Evolutionary conservation across 2,797 vertebrate genomes (phyloP).

Genomic region (Acridotheres tristis): DNA sequence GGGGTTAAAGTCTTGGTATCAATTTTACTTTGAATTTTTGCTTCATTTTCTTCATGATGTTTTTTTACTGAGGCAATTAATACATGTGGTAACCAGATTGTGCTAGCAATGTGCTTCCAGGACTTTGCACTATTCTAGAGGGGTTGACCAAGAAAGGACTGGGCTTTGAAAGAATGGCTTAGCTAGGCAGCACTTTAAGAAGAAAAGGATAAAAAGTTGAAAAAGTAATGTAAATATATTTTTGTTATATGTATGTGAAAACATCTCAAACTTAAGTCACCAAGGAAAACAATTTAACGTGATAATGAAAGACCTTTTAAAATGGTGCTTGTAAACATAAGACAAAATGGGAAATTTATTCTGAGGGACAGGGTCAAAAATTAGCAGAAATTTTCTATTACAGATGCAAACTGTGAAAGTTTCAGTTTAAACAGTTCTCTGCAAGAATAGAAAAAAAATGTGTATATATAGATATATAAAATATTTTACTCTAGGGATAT

Average conservation of each 20-base stretch:
- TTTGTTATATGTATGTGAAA: not conserved
- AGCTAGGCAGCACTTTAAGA: not conserved
- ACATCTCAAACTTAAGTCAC: not conserved
- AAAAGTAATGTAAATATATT: not conserved
- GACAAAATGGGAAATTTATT: not conserved
- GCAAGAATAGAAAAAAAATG: not conserved
- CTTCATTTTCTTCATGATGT: not conserved
- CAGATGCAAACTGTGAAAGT: not conserved
- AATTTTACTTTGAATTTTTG: not conserved
- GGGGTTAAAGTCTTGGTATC: not conserved
- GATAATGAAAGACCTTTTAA: not conserved
- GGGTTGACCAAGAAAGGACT: not conserved
- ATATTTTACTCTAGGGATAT: not conserved
- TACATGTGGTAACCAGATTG: not conserved
- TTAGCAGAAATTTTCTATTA: not conserved
- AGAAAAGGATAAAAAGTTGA: not conserved
- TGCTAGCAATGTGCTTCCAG: not conserved
- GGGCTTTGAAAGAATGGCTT: not conserved
- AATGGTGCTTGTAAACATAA: not conserved
- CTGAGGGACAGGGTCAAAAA: not conserved
- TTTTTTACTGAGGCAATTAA: not conserved
- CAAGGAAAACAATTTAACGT: not conserved
- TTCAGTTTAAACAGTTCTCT: not conserved
- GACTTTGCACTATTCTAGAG: not conserved
- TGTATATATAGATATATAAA: not conserved